Evolutionary conservation across 2,888 invertebrate species (phyloP).

Genomic region (Oasisia sp.): DNA sequence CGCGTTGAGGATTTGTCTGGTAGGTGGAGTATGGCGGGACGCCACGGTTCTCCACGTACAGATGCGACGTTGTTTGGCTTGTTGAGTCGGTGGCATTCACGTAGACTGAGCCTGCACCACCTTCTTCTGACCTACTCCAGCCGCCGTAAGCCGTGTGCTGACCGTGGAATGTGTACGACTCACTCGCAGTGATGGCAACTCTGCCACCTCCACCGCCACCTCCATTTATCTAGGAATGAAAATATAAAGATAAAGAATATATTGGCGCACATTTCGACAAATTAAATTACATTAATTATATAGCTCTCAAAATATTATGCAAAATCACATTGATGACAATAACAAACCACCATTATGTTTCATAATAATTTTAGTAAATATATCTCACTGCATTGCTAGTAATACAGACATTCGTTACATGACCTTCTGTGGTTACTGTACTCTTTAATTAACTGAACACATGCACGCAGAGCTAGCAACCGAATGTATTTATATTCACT

Average conservation of each 20-base stretch:
- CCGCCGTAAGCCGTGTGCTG: conserved; percentile 47
- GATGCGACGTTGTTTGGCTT: not conserved
- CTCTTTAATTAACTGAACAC: not conserved
- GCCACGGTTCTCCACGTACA: conserved; percentile 48
- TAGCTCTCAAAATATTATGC: too few species aligned
- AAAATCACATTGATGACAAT: too few species aligned
- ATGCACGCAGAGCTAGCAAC: not conserved
- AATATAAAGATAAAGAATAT: not conserved
- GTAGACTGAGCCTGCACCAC: conserved; percentile 52
- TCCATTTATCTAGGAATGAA: not conserved
- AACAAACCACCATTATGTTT: too few species aligned
- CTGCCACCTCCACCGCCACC: conserved; percentile 33
- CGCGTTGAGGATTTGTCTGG: conserved; percentile 39
- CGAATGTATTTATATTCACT: not conserved
- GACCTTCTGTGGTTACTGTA: not conserved
- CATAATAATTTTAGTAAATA: not conserved
- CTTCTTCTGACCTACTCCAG: conserved; percentile 45
- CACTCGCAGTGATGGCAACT: conserved; percentile 32
- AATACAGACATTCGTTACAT: not conserved
- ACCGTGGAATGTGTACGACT: conserved; percentile 44
- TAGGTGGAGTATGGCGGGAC: conserved; percentile 42
- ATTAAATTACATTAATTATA: too few species aligned
- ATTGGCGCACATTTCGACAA: not conserved
- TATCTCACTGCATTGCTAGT: not conserved
- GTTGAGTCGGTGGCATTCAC: conserved; percentile 35